phyloP scores from a whole-genome alignment of 2,888 invertebrate species.

The Aplocera efformata region DNA sequence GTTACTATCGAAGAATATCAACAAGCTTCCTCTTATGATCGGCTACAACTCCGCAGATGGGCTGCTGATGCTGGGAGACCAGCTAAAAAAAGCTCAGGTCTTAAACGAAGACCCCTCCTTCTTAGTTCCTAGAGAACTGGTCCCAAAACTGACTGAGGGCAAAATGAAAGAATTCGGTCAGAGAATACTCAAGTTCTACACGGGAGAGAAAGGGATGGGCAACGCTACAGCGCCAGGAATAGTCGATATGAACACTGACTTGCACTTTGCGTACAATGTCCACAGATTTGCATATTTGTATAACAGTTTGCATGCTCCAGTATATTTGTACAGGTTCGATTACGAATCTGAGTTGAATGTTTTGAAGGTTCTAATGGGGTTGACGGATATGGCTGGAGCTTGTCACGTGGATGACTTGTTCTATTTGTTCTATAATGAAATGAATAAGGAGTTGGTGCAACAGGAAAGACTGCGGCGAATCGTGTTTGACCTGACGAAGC shows the following conservation, averaged over 20 bases:
- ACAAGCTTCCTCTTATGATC: constrained; percentile 47
- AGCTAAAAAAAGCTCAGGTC: constrained; percentile 35
- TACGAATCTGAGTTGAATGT: constrained; percentile 54
- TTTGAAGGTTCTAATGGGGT: constrained; percentile 37
- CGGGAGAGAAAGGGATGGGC: constrained; percentile 37
- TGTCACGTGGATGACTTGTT: constrained; percentile 74
- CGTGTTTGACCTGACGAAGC: constrained; percentile 52
- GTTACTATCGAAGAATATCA: constrained; percentile 40
- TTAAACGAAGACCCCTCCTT: constrained; percentile 42
- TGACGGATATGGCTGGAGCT: constrained; percentile 48
- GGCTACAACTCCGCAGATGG: constrained; percentile 60
- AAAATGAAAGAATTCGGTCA: constrained; percentile 43
- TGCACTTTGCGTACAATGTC: constrained; percentile 44
- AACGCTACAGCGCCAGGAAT: constrained; percentile 35
- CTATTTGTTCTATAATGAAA: constrained; percentile 61
- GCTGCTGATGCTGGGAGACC: constrained; percentile 35
- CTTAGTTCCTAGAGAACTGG: constrained; percentile 48
- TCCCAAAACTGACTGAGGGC: constrained; percentile 32
- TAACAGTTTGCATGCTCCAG: constrained; percentile 30
- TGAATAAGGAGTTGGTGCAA: constrained; percentile 44
- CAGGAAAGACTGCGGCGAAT: constrained; percentile 48
- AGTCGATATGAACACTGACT: constrained; percentile 42
- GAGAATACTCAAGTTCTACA: constrained; percentile 47
- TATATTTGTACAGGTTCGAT: constrained; percentile 54
- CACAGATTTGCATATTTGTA: constrained; percentile 50